Evolutionary conservation across 2,113 vertebrate species (phyloP).

Genomic region (Spilogale gracilis): DNA sequence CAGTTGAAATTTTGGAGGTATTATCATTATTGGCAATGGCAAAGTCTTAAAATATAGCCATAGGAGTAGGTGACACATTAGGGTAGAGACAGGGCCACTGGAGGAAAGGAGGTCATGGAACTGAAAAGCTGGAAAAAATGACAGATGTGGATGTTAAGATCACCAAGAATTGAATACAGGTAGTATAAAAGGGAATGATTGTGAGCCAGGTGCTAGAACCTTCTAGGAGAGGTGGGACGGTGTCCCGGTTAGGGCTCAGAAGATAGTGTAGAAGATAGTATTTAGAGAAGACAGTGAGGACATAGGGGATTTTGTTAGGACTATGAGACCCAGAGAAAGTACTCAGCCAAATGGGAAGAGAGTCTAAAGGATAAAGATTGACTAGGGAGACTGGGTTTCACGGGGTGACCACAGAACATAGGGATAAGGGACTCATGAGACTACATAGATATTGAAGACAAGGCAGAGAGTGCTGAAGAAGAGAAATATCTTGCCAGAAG

Average conservation of each 20-base stretch:
- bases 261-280: background rate
- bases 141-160: background rate
- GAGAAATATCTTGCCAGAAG: background rate
- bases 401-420: background rate
- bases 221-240: background rate
- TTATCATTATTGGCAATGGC: background rate
- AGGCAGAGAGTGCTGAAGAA: background rate
- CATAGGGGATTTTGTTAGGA: background rate
- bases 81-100: background rate
- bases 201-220: background rate
- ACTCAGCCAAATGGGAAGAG: background rate
- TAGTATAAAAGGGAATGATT: background rate
- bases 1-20: background rate
- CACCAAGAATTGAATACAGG: background rate
- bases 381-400: background rate
- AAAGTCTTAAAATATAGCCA: background rate
- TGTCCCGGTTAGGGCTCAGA: background rate
- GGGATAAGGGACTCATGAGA: background rate
- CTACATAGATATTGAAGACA: background rate
- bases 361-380: background rate
- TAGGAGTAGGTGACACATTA: background rate
- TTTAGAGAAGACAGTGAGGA: background rate
- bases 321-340: background rate
- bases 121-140: background rate
- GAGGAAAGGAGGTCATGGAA: background rate